phyloP scores from a whole-genome alignment of 2,113 vertebrate species.

The Saimiri boliviensis region DNA sequence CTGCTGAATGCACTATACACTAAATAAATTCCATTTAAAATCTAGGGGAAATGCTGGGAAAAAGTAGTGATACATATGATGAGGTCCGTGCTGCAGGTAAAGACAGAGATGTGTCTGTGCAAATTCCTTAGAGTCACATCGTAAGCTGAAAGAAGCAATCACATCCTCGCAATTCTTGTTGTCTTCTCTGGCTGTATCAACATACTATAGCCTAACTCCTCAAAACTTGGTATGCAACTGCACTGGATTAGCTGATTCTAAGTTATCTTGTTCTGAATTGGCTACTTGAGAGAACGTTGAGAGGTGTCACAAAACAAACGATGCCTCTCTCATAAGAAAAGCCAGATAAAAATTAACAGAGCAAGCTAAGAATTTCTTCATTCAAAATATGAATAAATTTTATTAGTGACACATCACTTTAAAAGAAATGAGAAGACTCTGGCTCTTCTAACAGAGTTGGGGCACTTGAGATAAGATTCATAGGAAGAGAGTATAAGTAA shows the following conservation, averaged over 20 bases:
- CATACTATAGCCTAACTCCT: neutral
- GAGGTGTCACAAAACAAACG: neutral
- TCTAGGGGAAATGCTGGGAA: neutral
- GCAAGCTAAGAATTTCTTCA: neutral
- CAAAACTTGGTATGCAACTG: neutral
- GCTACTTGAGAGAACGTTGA: neutral
- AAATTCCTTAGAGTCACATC: neutral
- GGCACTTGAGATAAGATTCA: neutral
- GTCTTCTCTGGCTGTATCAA: neutral
- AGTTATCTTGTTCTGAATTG: neutral
- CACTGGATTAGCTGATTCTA: neutral
- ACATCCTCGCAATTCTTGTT: neutral
- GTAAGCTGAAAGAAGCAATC: neutral
- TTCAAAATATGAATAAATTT: conserved; percentile 13
- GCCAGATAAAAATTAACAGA: neutral
- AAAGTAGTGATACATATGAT: neutral
- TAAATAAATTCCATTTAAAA: neutral
- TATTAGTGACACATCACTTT: neutral
- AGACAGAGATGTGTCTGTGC: neutral
- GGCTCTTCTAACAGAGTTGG: neutral
- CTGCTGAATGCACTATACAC: neutral
- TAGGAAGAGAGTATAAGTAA: neutral
- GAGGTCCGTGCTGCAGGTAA: neutral
- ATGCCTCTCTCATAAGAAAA: neutral
- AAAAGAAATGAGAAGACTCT: conserved; percentile 17